Conservation (phyloP, 2,797 vertebrate genomes). For the Bradypus variegatus region DNA sequence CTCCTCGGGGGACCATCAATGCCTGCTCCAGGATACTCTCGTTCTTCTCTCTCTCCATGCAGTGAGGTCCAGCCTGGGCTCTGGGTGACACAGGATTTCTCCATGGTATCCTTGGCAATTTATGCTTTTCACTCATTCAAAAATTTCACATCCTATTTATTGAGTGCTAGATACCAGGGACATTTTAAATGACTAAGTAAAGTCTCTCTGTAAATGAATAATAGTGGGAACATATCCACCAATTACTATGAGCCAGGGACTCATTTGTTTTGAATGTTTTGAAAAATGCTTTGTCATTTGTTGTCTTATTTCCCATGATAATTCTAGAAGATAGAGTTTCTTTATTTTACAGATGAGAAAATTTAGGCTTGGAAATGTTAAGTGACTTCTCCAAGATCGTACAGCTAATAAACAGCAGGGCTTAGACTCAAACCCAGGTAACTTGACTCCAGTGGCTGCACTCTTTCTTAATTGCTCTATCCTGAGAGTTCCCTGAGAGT, state of each 20-base stretch:
- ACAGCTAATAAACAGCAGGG: background rate
- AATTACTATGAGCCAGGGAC: background rate
- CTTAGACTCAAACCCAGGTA: background rate
- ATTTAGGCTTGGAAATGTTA: background rate
- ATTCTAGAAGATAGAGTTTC: background rate
- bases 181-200: conserved; percentile 25
- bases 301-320: conserved; percentile 27
- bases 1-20: background rate
- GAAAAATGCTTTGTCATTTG: background rate
- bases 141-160: background rate
- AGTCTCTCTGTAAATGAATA: conserved; percentile 9
- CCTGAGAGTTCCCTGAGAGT: background rate
- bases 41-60: background rate
- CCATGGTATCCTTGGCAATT: background rate
- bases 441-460: background rate
- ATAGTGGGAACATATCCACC: background rate
- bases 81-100: background rate
- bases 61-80: background rate
- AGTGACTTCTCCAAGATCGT: background rate
- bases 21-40: background rate
- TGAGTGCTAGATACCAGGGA: background rate
- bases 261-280: background rate
- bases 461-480: background rate
- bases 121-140: background rate
- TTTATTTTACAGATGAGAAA: conserved; percentile 12